Evolutionary conservation across 2,797 vertebrate species (phyloP).

Genomic region (Momotus momota): DNA sequence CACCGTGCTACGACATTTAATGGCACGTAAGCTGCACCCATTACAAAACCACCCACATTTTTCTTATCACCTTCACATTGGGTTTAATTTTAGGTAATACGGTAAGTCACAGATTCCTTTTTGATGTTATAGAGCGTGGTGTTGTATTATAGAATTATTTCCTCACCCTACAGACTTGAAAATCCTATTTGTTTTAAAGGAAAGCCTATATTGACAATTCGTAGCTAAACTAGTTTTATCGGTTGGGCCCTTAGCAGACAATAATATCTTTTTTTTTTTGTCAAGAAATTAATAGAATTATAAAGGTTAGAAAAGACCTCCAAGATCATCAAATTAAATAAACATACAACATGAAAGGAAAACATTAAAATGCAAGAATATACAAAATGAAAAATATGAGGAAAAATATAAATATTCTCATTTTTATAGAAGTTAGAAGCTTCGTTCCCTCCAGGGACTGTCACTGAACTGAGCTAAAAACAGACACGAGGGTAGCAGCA

Average conservation of each 20-base stretch:
- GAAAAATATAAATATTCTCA: not conserved
- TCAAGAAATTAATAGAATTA: not conserved
- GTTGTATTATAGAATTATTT: not conserved
- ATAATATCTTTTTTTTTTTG: not conserved
- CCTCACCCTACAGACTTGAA: not conserved
- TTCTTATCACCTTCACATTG: not conserved
- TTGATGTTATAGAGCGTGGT: not conserved
- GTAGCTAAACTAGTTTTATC: not conserved
- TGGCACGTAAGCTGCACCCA: not conserved
- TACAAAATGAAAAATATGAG: fast-evolving
- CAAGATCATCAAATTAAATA: not conserved
- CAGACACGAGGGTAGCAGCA: not conserved
- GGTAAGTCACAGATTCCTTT: not conserved
- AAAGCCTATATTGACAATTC: not conserved
- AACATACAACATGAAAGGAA: not conserved
- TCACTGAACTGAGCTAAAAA: constrained; percentile 5
- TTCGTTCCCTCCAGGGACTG: not conserved
- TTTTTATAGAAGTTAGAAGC: not conserved
- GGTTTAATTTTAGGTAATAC: not conserved
- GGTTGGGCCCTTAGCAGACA: not conserved
- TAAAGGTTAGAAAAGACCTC: too few species aligned
- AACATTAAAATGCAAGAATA: not conserved
- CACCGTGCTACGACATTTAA: not conserved
- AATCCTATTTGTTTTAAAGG: not conserved
- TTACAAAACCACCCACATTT: not conserved